Evolutionary conservation across 1,140 invertebrate genomes (phyloP).

Genomic region (Pseudomyrmex cubaensis): DNA sequence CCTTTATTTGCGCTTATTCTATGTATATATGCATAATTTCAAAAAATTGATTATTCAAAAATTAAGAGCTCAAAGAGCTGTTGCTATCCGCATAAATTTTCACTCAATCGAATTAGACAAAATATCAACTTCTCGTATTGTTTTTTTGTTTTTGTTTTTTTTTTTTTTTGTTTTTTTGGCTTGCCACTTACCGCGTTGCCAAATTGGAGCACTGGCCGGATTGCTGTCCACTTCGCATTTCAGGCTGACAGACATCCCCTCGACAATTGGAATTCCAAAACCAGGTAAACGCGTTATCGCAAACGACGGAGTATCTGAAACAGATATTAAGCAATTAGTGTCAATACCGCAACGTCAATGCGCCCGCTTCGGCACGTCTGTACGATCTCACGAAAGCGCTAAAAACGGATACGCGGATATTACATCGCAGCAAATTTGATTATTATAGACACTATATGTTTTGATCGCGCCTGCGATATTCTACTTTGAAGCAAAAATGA

Average conservation of each 20-base stretch:
- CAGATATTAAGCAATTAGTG: constrained; percentile 76
- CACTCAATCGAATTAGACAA: too few species aligned
- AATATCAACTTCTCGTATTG: too few species aligned
- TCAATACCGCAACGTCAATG: constrained; percentile 54
- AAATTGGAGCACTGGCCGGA: constrained; percentile 93
- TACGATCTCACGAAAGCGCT: constrained; percentile 11
- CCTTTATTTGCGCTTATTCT: neutral
- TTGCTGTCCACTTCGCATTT: constrained; percentile 97
- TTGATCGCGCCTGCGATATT: neutral
- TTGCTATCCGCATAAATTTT: too few species aligned
- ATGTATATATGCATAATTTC: too few species aligned
- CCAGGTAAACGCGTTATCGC: constrained; percentile 95
- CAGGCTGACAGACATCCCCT: constrained; percentile 93
- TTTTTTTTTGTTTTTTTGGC: neutral
- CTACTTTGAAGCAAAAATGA: neutral
- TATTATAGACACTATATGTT: neutral
- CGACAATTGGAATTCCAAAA: constrained; percentile 93
- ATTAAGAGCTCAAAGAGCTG: too few species aligned
- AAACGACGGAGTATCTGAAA: constrained; percentile 95
- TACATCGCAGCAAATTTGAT: neutral
- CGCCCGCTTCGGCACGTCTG: constrained; percentile 11
- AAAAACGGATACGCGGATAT: neutral
- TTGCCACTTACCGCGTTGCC: constrained; percentile 87
- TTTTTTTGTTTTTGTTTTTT: too few species aligned
- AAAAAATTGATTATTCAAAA: neutral